Evolutionary conservation across 2,113 vertebrate species (phyloP).

Genomic region (Meles meles): DNA sequence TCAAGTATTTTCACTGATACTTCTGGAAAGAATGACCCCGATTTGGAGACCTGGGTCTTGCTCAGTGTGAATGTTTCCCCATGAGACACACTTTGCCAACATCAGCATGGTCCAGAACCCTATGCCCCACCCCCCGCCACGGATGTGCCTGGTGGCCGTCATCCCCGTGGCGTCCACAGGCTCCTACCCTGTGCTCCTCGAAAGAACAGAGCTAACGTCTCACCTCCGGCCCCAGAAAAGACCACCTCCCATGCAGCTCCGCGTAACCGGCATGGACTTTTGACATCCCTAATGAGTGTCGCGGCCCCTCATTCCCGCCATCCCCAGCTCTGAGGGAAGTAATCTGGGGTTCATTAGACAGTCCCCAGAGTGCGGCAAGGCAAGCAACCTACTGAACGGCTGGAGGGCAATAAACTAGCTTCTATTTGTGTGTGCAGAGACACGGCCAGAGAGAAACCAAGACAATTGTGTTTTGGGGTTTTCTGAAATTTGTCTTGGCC

Average conservation of each 20-base stretch:
- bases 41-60: too few species aligned
- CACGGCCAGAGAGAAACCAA: slow-evolving; percentile 60
- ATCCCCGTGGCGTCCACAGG: background rate
- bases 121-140: background rate
- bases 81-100: background rate
- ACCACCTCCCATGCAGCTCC: background rate
- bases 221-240: background rate
- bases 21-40: background rate
- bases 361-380: background rate
- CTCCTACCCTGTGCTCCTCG: background rate
- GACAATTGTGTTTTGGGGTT: slow-evolving; percentile 64
- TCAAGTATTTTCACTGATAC: background rate
- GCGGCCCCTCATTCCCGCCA: slow-evolving; percentile 14
- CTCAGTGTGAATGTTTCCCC: fast-evolving
- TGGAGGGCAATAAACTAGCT: background rate
- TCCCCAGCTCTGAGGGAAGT: background rate
- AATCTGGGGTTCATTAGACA: background rate
- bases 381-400: background rate
- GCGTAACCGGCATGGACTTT: background rate
- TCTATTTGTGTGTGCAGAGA: slow-evolving; percentile 14
- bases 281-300: background rate
- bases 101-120: background rate
- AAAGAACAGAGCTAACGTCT: background rate
- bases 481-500: slow-evolving; percentile 73
- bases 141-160: background rate